Evolutionary conservation across 2,113 vertebrate species (phyloP), one percentile per base, ranked within the genome.

Genomic region (Penelope pileata): DNA sequence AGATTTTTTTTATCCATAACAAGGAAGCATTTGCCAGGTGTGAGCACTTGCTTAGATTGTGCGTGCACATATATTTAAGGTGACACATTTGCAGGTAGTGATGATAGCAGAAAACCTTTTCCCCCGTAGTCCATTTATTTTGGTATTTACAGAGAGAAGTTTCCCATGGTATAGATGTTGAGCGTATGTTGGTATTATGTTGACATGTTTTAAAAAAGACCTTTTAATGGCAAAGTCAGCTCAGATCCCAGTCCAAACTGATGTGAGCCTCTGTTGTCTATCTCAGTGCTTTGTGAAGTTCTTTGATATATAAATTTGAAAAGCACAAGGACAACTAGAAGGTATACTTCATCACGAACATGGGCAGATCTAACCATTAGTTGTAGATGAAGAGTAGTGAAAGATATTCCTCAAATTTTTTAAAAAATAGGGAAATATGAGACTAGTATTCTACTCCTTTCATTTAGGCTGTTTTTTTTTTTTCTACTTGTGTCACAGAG

Each of bases 91-190:
- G 12, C 77, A 53, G 48, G 16, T 36, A 63, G 38, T 6, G 7
- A 1, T 64, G 42, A 4, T 22, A 29, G 38, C 27, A 42, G 48
- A 91, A 76, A 36, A 9, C 7, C 11, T 85, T 66, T 60, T 79
- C 18, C n/a, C 0, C 0, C 34, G 10, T 22, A 19, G 21, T 47
- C 7, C 32, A 2, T 26, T 29, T 42, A 22, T 68, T 92, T 64
- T 4, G 32, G 7, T 40, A 68, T 59, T 93, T 68, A 29, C 10
- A 76, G 72, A 26, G 15, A 36, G 58, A 48, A 42, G 15, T 27
- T 79, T 91, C 60, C 43, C 83, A 63, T 79, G 51, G 11, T 2
- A 18, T 10, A 59, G 12, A 18, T 86, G 45, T 27, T 48, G 54
- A 80, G 54, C 22, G 40, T 69, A 62, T 66, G 13, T 21, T 59